Conservation (phyloP, 1,140 invertebrate species). For the Mycetomoellerius zeteki region DNA sequence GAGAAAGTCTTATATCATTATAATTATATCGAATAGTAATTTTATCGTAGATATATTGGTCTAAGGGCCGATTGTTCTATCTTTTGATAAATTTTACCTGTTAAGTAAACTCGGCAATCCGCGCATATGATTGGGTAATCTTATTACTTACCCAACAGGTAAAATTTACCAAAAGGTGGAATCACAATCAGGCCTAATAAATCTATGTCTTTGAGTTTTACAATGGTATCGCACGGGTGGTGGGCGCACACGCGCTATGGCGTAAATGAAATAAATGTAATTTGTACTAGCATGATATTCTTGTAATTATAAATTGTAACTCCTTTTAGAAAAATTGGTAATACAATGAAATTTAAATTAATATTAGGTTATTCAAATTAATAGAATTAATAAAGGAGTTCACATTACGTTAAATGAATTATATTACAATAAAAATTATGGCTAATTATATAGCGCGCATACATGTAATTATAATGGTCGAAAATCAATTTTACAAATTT, state of each 20-base stretch:
- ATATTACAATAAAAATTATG: background rate
- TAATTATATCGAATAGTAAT: slow-evolving; percentile 5
- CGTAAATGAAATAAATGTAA: slow-evolving; percentile 20
- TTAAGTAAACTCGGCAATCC: too few relatives aligned
- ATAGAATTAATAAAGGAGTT: background rate
- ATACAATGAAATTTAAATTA: background rate
- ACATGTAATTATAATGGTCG: background rate
- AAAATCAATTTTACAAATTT: slow-evolving; percentile 30
- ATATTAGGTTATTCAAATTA: background rate
- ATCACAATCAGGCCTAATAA: too few relatives aligned
- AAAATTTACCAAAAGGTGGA: too few relatives aligned
- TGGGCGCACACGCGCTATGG: too few relatives aligned
- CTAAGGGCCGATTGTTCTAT: too few relatives aligned
- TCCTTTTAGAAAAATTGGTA: background rate
- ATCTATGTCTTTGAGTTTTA: too few relatives aligned
- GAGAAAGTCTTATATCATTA: background rate
- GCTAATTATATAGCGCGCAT: background rate
- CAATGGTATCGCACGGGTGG: background rate
- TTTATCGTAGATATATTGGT: background rate
- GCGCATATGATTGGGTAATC: too few relatives aligned
- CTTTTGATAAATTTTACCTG: too few relatives aligned
- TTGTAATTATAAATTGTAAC: background rate
- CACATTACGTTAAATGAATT: background rate
- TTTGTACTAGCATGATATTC: slow-evolving; percentile 31
- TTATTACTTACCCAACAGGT: too few relatives aligned